A percentile compares a stretch with the other conserved stretches of the same genome.
Evolutionary conservation across 2,113 vertebrate species (phyloP).

Genomic region (Mesocricetus auratus): DNA sequence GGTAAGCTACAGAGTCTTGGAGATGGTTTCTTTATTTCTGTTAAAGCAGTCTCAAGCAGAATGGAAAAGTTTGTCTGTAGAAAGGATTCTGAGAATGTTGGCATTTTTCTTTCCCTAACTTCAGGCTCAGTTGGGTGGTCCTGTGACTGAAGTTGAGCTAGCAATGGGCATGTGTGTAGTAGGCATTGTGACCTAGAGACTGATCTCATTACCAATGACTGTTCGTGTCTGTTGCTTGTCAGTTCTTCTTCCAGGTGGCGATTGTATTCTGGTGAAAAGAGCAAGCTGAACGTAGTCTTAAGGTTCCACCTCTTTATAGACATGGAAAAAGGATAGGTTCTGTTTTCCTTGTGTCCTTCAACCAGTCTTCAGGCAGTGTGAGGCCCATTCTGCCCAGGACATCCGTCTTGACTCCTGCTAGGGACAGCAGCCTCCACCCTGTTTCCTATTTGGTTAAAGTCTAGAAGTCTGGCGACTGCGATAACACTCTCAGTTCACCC

Average conservation of each 20-base stretch:
- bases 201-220: not conserved
- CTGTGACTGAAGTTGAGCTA: not conserved
- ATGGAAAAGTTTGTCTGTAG: not conserved
- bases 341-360: not conserved
- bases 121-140: not conserved
- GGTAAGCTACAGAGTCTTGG: not conserved
- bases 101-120: not conserved
- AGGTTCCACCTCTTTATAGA: not conserved
- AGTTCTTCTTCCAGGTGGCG: not conserved
- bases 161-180: not conserved
- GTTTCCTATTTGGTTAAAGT: slow-evolving; percentile 57
- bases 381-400: not conserved
- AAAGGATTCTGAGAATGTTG: not conserved
- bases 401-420: not conserved
- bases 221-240: not conserved
- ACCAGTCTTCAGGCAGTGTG: not conserved
- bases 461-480: not conserved
- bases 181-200: not conserved
- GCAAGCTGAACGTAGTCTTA: not conserved
- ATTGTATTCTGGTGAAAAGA: slow-evolving; percentile 28
- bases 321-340: not conserved
- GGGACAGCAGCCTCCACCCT: not conserved
- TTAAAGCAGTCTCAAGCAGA: not conserved
- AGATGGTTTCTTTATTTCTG: not conserved
- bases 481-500: not conserved